Base-by-base conservation (phyloP, 2,888 invertebrate species). In the Slavum lentiscoides region DNA sequence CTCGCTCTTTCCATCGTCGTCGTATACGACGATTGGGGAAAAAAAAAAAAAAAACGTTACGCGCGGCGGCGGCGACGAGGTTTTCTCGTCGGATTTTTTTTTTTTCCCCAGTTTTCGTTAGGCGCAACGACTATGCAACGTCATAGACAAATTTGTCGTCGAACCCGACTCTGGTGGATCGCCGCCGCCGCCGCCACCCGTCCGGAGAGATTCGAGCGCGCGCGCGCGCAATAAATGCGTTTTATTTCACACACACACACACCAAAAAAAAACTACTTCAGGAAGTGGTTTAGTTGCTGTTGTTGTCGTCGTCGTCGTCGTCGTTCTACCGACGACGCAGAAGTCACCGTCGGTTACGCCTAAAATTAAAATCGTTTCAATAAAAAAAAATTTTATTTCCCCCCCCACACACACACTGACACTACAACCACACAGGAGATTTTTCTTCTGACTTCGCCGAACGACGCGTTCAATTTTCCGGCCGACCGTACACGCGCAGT, bases 111-210 rank as follows among this genome's bases (percentile, higher is more conserved):
- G 30, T 30, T 30, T 21, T 74, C 39, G 53, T 66, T 58, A 55
- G 80, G 80, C 80, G 80, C 80, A 64, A 11, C 8, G 72, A 30
- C 62, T 80, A 80, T 80, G 80, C 80, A 80, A 80, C 66, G 67
- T 75, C n/a, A 67, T 9, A 55, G 66, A 67, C 72, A 80, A 77
- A 77, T 70, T 55, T 19, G 77, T 70, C 55, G 69, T 62, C 66
- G 66, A 43, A 67, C 55, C 17, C 74, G 74, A 11, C 30, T 30
- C 7, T 39, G 39, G 9, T 15, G 19, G 61, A 61, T 19, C 62
- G 30, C 73, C 30, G 30, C 30, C 62, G 30, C 73, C 30, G 30
- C 30, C 30, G 30, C 30, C 30, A n/a, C 61, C n/a, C 39, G 66
- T 62, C 53, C 61, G 30, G 30, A n/a, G 58, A 58, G 70, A 58